These are phyloP conservation scores for Takifugu rubripes DNA, from an alignment of 2,797 vertebrate genomes.

Conservation along the genomic window DNA sequence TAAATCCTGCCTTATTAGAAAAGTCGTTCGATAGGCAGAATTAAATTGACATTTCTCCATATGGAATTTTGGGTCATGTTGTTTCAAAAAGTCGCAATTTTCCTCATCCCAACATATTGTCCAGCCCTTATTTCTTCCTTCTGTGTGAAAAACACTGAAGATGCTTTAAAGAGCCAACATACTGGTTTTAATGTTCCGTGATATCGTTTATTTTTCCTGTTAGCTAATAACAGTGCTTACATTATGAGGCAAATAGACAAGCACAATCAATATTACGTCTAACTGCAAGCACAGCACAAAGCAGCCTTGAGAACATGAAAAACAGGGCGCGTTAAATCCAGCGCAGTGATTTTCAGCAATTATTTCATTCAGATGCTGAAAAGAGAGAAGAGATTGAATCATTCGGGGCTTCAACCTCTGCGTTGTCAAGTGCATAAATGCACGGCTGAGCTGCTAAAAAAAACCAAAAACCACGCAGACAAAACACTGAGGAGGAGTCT, in stretches of 20 bases:
- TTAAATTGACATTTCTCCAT: too few relatives aligned
- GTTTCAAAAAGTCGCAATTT: too few relatives aligned
- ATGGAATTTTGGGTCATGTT: too few relatives aligned
- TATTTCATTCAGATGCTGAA: conserved; percentile 32
- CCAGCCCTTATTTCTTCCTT: too few relatives aligned
- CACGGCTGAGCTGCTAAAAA: neutral
- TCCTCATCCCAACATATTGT: too few relatives aligned
- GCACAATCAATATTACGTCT: conserved; percentile 78
- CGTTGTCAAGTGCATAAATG: conserved; percentile 9
- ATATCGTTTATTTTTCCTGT: conserved; percentile 44
- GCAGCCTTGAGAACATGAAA: conserved; percentile 49
- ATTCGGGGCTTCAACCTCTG: conserved; percentile 21
- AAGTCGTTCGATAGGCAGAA: too few relatives aligned
- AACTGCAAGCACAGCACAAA: conserved; percentile 42
- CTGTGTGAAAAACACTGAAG: too few relatives aligned
- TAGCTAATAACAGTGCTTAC: conserved; percentile 77
- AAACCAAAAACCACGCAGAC: conserved; percentile 15
- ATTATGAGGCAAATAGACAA: conserved; percentile 71
- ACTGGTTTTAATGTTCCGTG: too few relatives aligned
- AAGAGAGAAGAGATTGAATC: conserved; percentile 25
- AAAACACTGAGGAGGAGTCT: conserved; percentile 33
- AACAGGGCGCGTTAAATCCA: conserved; percentile 66
- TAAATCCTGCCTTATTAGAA: too few relatives aligned
- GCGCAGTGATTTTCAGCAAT: conserved; percentile 46
- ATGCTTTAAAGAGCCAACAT: too few relatives aligned